Evolutionary conservation across 2,113 vertebrate genomes (phyloP), one percentile per base, ranked within the genome.

Genomic region (Progne subis): DNA sequence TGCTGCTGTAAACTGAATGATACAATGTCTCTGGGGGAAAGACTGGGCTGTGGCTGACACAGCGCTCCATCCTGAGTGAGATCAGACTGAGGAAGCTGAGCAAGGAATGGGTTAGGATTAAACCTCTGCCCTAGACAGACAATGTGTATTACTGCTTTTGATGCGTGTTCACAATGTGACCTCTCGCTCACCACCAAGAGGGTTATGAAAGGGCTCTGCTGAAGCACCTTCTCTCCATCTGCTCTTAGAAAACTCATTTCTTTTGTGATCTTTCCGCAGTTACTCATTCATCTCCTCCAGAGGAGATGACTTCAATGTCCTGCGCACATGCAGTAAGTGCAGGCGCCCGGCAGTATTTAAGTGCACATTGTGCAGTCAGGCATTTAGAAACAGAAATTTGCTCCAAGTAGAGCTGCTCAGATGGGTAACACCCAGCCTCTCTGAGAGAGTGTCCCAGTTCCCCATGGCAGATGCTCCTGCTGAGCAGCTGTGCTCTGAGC

Each of bases 391-490:
- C 24, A 14, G 49, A 52, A 65, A 43, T 64, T 34, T 21, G 5
- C 1, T 2, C 8, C 9, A 12, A 56, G 46, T 3, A 0, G 37
- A 56, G 55, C 37, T 65, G 37, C 61, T 78, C 31, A 0, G 19
- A 1, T 11, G 31, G 26, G 75, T 16, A 44, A 47, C 59, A 12
- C 17, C 32, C 55, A 6, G 10, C 16, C 41, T 50, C 49, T 53
- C 23, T 18, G 50, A 29, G 21, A 26, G 9, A 3, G 0, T 16
- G 15, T 68, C 56, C 1, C 41, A 3, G 18, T 46, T 65, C 31
- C 37, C n/a, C 0, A 0, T 12, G 34, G 46, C 50, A 31, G 61
- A 23, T 41, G 32, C 29, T 76, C 16, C 59, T 12, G 3, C 43
- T 0, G 1, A 68, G 61, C 71, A 77, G 49, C 47, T 59, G 47